Percentiles rank a stretch among this genome's conserved stretches.
phyloP scores from a whole-genome alignment of 2,113 vertebrate species.

The Lichenostomus cassidix region DNA sequence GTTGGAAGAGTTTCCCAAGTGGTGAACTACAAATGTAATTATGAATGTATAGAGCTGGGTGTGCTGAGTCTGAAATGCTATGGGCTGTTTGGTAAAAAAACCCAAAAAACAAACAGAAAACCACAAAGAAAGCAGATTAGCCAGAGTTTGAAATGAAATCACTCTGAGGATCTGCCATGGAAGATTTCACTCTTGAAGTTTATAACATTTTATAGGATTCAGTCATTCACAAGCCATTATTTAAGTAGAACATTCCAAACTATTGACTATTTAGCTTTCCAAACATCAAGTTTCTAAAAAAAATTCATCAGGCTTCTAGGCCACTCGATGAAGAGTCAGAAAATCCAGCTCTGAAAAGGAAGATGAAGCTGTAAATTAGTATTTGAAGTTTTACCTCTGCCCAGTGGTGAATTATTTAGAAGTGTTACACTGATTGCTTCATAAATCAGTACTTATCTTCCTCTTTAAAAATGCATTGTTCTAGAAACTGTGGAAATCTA shows the following conservation, averaged over 20 bases:
- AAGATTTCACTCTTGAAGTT: not conserved
- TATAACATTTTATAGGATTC: not conserved
- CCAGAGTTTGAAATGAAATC: not conserved
- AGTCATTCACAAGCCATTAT: not conserved
- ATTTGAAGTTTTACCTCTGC: not conserved
- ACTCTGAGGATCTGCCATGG: not conserved
- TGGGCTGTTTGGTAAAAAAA: not conserved
- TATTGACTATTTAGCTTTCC: not conserved
- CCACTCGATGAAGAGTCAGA: not conserved
- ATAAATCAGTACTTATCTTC: not conserved
- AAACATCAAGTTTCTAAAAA: accelerated
- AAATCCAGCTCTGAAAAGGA: not conserved
- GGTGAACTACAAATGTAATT: not conserved
- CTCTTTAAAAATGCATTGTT: not conserved
- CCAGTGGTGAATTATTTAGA: slow-evolving; percentile 15
- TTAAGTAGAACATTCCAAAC: not conserved
- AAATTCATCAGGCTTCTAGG: not conserved
- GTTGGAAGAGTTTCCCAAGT: slow-evolving; percentile 2
- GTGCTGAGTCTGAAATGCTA: not conserved
- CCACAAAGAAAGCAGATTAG: no score
- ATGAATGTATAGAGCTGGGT: not conserved
- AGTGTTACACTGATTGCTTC: not conserved
- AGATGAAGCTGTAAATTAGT: not conserved
- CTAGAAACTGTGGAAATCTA: not conserved
- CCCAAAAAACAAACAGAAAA: not conserved